These are phyloP conservation scores for Pseudococcus longispinus DNA, from an alignment of 2,888 invertebrate genomes.

Conservation along the genomic window DNA sequence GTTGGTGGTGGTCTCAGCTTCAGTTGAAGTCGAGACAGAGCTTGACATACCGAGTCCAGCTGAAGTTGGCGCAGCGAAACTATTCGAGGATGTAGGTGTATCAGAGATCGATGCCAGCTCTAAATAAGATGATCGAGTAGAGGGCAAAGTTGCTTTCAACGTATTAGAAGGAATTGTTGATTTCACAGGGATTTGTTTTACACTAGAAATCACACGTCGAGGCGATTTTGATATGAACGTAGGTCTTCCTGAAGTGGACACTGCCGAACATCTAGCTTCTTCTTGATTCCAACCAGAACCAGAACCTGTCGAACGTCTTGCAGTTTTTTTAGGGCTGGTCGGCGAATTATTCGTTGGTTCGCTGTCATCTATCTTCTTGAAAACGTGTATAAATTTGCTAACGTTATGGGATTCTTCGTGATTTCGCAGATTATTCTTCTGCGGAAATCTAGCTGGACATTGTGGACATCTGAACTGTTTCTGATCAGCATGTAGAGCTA, in stretches of 20 bases:
- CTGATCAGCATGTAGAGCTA: neutral
- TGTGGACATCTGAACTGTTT: neutral
- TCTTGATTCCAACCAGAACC: neutral
- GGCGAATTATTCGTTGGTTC: neutral
- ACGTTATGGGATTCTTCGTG: neutral
- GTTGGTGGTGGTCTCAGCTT: neutral
- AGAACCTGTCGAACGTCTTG: neutral
- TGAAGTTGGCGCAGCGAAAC: neutral
- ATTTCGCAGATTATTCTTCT: neutral
- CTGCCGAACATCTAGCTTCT: neutral
- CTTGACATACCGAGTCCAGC: no score
- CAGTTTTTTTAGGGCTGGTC: neutral
- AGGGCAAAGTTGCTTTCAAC: neutral
- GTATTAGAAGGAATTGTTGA: neutral
- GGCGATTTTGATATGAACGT: no score
- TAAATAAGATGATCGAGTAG: neutral
- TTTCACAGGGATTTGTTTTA: no score
- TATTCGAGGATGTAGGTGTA: neutral
- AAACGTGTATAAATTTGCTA: neutral
- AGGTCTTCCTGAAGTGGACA: no score
- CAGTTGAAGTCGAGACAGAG: neutral
- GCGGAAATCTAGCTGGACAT: neutral
- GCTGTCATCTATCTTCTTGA: neutral
- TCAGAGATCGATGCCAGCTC: neutral
- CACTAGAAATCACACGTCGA: no score